Base-by-base conservation (phyloP, 2,888 invertebrate genomes). In the Tenodera sinensis region DNA sequence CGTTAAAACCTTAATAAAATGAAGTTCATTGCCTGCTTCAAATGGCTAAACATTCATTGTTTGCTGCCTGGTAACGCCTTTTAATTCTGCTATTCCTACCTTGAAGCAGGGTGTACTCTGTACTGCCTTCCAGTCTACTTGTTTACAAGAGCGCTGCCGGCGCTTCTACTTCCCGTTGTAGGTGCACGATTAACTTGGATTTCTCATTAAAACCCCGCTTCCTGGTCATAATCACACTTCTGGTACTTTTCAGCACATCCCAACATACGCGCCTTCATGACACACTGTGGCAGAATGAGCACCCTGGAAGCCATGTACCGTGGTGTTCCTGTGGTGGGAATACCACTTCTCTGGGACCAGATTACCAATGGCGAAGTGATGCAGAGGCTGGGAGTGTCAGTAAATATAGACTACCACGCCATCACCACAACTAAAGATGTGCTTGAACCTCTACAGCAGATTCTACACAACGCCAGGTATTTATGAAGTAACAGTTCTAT, bases 271-370 rank as follows among this genome's bases (percentile, higher is more conserved):
- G 90, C 93, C 0, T 94, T 94, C 88, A 94, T 94, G 6, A 94
- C 94, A 0, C 94, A 94, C 84, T 94, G 94, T 2, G 94, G 94
- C 0, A 90, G 94, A 8, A 91, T 94, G n/a, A 94, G 94, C 91
- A 93, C 93, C 28, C 93, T 93, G 0, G 94, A 94, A 90, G 93
- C 94, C 0, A 92, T 94, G 87, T 93, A 94, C 86, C 93, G 93
- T 90, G 94, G 93, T n/a, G 93, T 93, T 28, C 94, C 94, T 0
- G 91, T 94, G 20, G 91, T 94, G n/a, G 94, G 94, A 90, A 94
- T 95, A 83, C 94, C 95, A 0, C 91, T 95, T 82, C 94, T 94
- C 91, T 94, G 94, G 20, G 94, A 95, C 91, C 93, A 94, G 90
- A 84, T 88, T 27, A 87, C 91, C 90, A 92, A 94, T 91, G 91